Evolutionary conservation across 1,140 invertebrate species (phyloP).

Genomic region (Pinna nobilis): DNA sequence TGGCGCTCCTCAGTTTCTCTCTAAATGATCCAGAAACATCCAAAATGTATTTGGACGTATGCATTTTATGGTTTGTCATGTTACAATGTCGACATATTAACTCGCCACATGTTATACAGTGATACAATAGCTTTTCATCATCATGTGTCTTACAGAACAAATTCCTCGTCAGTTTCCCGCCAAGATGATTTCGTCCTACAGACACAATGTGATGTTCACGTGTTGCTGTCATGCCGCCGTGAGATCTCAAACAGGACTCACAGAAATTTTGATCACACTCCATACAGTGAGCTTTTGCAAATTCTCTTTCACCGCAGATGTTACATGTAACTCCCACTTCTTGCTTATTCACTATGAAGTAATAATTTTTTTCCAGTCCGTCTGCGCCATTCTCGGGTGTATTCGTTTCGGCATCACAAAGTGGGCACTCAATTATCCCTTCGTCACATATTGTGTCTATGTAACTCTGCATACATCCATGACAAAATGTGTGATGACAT

Average conservation of each 20-base stretch:
- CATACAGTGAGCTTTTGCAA: conserved; percentile 24
- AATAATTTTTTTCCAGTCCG: conserved; percentile 30
- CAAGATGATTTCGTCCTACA: not conserved
- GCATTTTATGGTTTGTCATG: conserved; percentile 35
- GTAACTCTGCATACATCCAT: conserved; percentile 29
- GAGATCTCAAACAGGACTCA: conserved; percentile 27
- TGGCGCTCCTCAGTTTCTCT: not conserved
- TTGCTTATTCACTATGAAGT: not conserved
- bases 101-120: conserved; percentile 33
- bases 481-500: conserved; percentile 37
- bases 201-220: conserved; percentile 37
- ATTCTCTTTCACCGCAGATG: conserved; percentile 32
- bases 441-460: conserved; percentile 13
- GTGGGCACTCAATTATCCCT: conserved; percentile 35
- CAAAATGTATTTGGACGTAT: conserved; percentile 24
- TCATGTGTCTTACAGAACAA: conserved; percentile 34
- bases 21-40: conserved; percentile 18
- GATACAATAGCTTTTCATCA: conserved; percentile 31
- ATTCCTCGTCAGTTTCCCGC: conserved; percentile 13
- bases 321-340: conserved; percentile 21
- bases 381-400: conserved; percentile 6
- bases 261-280: conserved; percentile 46
- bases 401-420: conserved; percentile 32
- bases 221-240: conserved; percentile 32
- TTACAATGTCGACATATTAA: conserved; percentile 42